Conservation (phyloP, 2,113 vertebrate species). For the Pycnonotus jocosus region DNA sequence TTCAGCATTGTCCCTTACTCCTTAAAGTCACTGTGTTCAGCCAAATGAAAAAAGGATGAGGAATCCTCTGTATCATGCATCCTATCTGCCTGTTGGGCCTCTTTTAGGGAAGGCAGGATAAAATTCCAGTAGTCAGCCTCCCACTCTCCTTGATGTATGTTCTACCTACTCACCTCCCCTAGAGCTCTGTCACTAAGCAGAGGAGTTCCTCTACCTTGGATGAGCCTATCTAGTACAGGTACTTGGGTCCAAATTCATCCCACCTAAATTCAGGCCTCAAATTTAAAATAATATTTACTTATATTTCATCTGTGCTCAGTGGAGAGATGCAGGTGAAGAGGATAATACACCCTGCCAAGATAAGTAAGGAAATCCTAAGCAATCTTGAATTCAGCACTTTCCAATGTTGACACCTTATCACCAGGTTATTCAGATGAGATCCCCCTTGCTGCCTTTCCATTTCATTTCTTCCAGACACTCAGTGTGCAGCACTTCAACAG, state of each 20-base stretch:
- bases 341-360: neutral
- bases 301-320: neutral
- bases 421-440: neutral
- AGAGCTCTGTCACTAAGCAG: neutral
- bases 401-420: accelerated
- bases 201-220: neutral
- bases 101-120: neutral
- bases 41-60: neutral
- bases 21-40: neutral
- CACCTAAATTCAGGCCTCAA: neutral
- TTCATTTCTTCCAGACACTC: accelerated
- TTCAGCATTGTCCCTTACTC: neutral
- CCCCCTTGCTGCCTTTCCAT: neutral
- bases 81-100: too few relatives aligned
- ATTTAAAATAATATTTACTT: neutral
- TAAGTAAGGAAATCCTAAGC: neutral
- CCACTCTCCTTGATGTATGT: too few relatives aligned
- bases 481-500: neutral
- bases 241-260: neutral
- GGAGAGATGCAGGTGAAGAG: neutral
- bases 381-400: neutral
- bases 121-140: neutral
- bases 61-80: neutral
- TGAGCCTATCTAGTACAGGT: neutral
- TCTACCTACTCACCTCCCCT: neutral